Percentiles rank a stretch among this genome's conserved stretches.
Evolutionary conservation across 2,113 vertebrate genomes (phyloP).

Genomic region (Oreocharis arfaki): DNA sequence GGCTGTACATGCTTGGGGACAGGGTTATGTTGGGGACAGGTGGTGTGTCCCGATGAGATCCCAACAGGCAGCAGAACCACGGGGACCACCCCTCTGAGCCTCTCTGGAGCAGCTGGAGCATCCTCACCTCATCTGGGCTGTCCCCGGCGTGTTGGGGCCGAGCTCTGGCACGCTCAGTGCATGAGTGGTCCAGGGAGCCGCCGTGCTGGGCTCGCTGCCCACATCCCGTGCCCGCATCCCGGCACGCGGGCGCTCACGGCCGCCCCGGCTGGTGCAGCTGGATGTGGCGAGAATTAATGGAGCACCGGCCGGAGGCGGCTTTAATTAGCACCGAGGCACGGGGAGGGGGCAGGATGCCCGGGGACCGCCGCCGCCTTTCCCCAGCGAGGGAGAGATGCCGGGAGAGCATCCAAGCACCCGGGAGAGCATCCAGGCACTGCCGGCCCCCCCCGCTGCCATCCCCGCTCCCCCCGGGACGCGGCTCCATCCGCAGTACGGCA

Average conservation of each 20-base stretch:
- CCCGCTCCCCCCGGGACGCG: not conserved
- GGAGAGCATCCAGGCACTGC: not conserved
- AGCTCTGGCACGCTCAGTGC: not conserved
- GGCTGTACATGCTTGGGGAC: not conserved
- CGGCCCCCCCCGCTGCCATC: not conserved
- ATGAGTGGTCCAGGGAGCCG: not conserved
- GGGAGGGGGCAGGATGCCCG: not conserved
- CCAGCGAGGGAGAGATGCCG: not conserved
- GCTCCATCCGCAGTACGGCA: not conserved
- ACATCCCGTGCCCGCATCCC: not conserved
- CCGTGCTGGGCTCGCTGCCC: not conserved
- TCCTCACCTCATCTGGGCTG: not conserved
- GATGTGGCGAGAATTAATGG: slow-evolving; percentile 51
- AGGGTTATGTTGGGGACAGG: too few species aligned
- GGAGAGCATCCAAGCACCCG: not conserved
- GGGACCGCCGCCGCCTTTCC: not conserved
- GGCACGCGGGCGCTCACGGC: not conserved
- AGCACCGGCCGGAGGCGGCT: slow-evolving; percentile 4
- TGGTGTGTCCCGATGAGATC: not conserved
- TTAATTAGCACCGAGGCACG: slow-evolving; percentile 2
- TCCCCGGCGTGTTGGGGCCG: not conserved
- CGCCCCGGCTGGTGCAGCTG: slow-evolving; percentile 42
- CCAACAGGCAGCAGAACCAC: fast-evolving
- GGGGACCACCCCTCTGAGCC: not conserved
- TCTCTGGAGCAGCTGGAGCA: not conserved